phyloP scores from a whole-genome alignment of 2,797 vertebrate species.

The Mormyrops boulengeri region DNA sequence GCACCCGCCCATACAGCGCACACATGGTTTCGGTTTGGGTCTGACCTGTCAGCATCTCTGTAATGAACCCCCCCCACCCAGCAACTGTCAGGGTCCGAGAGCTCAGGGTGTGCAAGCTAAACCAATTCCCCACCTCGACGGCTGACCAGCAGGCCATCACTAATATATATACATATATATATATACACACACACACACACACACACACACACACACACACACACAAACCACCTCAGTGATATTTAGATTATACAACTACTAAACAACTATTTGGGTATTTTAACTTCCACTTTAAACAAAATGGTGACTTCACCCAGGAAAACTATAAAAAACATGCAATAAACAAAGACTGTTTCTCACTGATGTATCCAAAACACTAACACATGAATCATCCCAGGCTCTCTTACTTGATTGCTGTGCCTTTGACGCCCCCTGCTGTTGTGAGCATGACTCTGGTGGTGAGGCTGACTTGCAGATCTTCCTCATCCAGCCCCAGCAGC shows the following conservation, averaged over 20 bases:
- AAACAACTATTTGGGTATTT: neutral
- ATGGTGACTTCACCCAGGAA: neutral
- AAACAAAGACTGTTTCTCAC: neutral
- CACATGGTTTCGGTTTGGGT: neutral
- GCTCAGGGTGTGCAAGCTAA: neutral
- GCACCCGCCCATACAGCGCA: neutral
- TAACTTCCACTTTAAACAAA: neutral
- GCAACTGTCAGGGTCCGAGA: neutral
- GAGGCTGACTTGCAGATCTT: conserved; percentile 83
- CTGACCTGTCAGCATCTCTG: neutral
- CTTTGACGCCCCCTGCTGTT: conserved; percentile 91
- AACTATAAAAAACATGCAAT: neutral
- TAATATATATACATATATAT: no score
- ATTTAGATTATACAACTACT: neutral
- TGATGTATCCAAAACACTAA: neutral
- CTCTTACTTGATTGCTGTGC: conserved; percentile 90
- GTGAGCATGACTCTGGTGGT: conserved; percentile 91
- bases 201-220: neutral
- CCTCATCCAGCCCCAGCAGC: conserved; percentile 81
- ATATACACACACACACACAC: no score
- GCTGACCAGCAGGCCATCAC: neutral
- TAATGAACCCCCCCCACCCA: neutral
- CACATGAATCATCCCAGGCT: neutral
- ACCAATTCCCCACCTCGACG: neutral
- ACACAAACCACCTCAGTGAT: neutral